A percentile compares a stretch with the other conserved stretches of the same genome.
Conservation (phyloP, 2,113 vertebrate species). For the Oncorhynchus mykiss region DNA sequence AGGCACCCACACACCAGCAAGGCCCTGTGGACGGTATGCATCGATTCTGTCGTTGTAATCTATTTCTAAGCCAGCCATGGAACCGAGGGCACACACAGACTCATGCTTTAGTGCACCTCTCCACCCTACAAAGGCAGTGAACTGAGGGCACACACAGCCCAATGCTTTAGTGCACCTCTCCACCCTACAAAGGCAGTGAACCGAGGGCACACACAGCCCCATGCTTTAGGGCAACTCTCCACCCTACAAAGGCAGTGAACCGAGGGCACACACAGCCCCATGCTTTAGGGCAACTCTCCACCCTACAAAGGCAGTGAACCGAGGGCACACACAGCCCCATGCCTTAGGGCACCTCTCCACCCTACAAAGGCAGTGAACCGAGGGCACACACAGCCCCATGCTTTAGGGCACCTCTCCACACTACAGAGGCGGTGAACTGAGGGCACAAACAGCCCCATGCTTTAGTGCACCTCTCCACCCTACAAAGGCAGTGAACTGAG, state of each 20-base stretch:
- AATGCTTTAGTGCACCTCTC: not conserved
- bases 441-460: not conserved
- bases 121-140: not conserved
- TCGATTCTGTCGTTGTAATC: conserved; percentile 29
- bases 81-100: not conserved
- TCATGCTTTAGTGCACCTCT: not conserved
- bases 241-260: not conserved
- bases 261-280: not conserved
- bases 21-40: not conserved
- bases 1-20: not conserved
- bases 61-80: not conserved
- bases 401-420: not conserved
- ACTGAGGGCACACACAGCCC: not conserved
- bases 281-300: not conserved
- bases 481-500: not conserved
- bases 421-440: not conserved
- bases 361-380: not conserved
- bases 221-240: not conserved
- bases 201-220: not conserved
- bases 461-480: not conserved
- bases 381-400: not conserved
- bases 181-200: not conserved
- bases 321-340: not conserved
- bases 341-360: not conserved
- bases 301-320: not conserved